Base-by-base conservation (phyloP, 1,140 invertebrate genomes). In the Ylistrum balloti region DNA sequence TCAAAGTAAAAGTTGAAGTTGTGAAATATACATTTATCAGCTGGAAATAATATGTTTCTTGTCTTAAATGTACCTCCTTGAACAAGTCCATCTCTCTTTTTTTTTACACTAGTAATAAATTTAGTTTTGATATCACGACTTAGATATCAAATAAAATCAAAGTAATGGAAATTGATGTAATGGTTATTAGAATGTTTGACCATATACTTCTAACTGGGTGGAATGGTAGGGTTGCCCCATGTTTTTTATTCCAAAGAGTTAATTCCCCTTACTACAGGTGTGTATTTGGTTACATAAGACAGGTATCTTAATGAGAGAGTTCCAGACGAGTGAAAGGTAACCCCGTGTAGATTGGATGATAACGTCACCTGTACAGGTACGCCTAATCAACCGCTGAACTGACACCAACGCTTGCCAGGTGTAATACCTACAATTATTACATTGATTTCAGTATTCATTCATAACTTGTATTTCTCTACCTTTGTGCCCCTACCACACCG, bases 211-310 rank as follows among this genome's bases (percentile, higher is more conserved):
- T 13, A 38, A 38, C 13, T 38, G 35, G 35, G 13, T 38, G 35
- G 35, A 38, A 45, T 17, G 17, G 17, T 45, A 17, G 17, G 9
- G 9, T 74, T 28, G 22, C 56, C 28, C 22, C n/a, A 28, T 74
- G 28, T 28, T 74, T n/a, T 45, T 74, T 28, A 74, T 9, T 74
- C 5, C n/a, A n/a, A 28, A 74, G 2, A 74, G n/a, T 74, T 28
- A 74, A 5, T 11, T 28, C n/a, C 56, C 56, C 17, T 74, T 45
- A 45, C 41, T 1, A 45, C 41, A 74, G n/a, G 56, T 74, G 56
- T 74, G 56, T 74, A 74, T 74, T 74, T 74, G 56, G 56, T 74
- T 74, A 74, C 56, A 74, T 74, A 74, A 74, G 56, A 11, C 56
- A 74, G 22, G n/a, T 74, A 74, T 74, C 56, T 28, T 74, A 74